Conservation (phyloP, 2,113 vertebrate genomes). For the Hiodon alosoides region DNA sequence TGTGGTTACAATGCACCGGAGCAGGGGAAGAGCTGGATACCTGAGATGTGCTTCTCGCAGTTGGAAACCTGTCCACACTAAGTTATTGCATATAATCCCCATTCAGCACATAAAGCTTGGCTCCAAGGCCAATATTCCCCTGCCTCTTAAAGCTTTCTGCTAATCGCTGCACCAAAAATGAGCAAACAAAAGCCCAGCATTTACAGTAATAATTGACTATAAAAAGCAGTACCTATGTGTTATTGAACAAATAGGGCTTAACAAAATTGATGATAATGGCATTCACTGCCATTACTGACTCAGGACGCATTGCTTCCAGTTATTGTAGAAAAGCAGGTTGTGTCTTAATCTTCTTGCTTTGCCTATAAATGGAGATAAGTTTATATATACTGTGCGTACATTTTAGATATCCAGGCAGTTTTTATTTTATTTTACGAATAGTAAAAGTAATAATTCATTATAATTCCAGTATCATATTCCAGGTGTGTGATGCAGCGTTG, state of each 20-base stretch:
- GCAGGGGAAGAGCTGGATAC: slow-evolving; percentile 47
- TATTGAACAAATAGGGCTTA: slow-evolving; percentile 39
- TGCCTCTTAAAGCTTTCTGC: slow-evolving; percentile 25
- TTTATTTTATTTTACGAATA: slow-evolving; percentile 5
- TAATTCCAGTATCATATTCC: background rate
- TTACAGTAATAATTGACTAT: slow-evolving; percentile 43
- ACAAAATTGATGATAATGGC: slow-evolving; percentile 45
- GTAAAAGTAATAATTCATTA: background rate
- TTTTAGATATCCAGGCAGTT: background rate
- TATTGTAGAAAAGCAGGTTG: slow-evolving; percentile 51
- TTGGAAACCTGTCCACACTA: slow-evolving; percentile 41
- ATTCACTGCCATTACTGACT: slow-evolving; percentile 37
- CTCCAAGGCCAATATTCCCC: slow-evolving; percentile 16
- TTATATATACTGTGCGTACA: slow-evolving; percentile 22
- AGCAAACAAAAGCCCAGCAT: slow-evolving; percentile 29
- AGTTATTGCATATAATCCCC: slow-evolving; percentile 29
- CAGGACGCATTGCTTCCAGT: slow-evolving; percentile 35
- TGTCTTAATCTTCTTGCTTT: slow-evolving; percentile 44
- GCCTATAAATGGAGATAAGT: slow-evolving; percentile 32
- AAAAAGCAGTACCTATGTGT: slow-evolving; percentile 39
- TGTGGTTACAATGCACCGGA: slow-evolving; percentile 62
- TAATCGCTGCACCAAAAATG: slow-evolving; percentile 32
- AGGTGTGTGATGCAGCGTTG: background rate
- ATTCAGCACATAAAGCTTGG: slow-evolving; percentile 31
- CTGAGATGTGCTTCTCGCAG: slow-evolving; percentile 38